Evolutionary conservation across 2,113 vertebrate species (phyloP).

Genomic region (Dissostichus mawsoni): DNA sequence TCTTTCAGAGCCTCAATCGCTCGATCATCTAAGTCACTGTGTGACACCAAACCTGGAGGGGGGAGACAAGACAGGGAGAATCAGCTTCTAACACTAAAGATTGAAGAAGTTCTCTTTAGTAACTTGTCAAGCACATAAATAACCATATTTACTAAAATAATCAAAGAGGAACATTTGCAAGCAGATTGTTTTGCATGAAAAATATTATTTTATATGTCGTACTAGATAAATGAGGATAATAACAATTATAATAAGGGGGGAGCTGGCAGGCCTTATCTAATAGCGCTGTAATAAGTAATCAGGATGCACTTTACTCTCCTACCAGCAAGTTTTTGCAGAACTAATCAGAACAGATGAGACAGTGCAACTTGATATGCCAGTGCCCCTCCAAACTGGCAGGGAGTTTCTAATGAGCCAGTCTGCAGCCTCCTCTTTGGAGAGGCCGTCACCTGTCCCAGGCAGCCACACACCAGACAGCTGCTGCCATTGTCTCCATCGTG

Average conservation of each 20-base stretch:
- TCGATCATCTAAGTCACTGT: slow-evolving; percentile 99
- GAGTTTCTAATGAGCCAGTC: slow-evolving; percentile 75
- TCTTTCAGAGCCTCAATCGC: slow-evolving; percentile 99
- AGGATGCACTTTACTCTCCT: slow-evolving; percentile 43
- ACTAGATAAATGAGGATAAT: slow-evolving; percentile 3
- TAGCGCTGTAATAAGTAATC: slow-evolving; percentile 25
- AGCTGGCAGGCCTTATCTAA: slow-evolving; percentile 21
- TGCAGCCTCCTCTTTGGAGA: slow-evolving; percentile 69
- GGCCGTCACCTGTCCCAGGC: slow-evolving; percentile 81
- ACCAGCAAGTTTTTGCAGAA: slow-evolving; percentile 66
- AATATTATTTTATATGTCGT: neutral
- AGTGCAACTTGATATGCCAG: slow-evolving; percentile 76
- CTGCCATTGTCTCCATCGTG: slow-evolving; percentile 77
- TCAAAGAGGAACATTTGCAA: neutral
- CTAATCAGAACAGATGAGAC: slow-evolving; percentile 81
- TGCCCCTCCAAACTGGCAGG: slow-evolving; percentile 62
- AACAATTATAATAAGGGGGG: slow-evolving; percentile 9
- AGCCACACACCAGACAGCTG: slow-evolving; percentile 80
- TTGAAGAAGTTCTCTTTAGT: neutral
- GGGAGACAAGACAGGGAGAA: slow-evolving; percentile 56
- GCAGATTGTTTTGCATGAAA: neutral
- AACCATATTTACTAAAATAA: neutral
- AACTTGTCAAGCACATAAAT: neutral
- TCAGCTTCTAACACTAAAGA: neutral
- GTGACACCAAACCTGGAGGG: slow-evolving; percentile 94